phyloP scores from a whole-genome alignment of 2,888 invertebrate genomes.

The Caenorhabditis drosophilae region DNA sequence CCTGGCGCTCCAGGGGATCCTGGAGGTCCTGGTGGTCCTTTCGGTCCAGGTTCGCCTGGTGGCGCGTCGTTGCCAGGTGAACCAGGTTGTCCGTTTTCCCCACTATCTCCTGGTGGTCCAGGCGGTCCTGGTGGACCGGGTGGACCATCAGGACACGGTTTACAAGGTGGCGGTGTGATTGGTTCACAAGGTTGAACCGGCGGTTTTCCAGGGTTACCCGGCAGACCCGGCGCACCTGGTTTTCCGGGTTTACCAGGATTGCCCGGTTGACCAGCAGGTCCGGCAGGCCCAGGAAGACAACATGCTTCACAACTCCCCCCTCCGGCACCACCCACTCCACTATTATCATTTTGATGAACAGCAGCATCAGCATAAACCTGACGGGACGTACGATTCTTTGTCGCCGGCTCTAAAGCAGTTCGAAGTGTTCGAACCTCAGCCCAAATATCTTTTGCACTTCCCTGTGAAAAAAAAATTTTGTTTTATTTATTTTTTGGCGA shows the following conservation, averaged over 20 bases:
- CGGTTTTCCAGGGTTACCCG: slow-evolving; percentile 56
- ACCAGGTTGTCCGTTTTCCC: slow-evolving; percentile 42
- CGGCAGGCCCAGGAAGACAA: slow-evolving; percentile 46
- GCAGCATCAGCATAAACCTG: slow-evolving; percentile 38
- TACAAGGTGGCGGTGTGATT: slow-evolving; percentile 53
- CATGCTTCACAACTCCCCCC: slow-evolving; percentile 36
- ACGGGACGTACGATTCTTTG: slow-evolving; percentile 37
- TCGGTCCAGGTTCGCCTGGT: slow-evolving; percentile 33
- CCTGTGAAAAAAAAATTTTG: slow-evolving; percentile 11
- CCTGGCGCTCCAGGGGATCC: slow-evolving; percentile 51
- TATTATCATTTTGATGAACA: no score
- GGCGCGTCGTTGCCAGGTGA: slow-evolving; percentile 31
- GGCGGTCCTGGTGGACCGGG: slow-evolving; percentile 54
- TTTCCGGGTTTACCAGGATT: slow-evolving; percentile 56
- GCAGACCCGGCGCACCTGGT: slow-evolving; percentile 49
- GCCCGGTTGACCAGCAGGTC: slow-evolving; percentile 47
- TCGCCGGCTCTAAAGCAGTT: slow-evolving; percentile 21
- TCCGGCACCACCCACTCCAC: slow-evolving; percentile 18
- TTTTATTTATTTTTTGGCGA: not conserved
- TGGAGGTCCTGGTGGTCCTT: slow-evolving; percentile 45
- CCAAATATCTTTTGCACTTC: slow-evolving; percentile 55
- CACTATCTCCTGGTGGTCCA: slow-evolving; percentile 49
- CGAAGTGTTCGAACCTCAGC: slow-evolving; percentile 46
- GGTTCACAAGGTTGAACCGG: slow-evolving; percentile 53
- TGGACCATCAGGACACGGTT: slow-evolving; percentile 54